Conservation (phyloP, 2,797 vertebrate genomes). For the Microchirus variegatus region DNA sequence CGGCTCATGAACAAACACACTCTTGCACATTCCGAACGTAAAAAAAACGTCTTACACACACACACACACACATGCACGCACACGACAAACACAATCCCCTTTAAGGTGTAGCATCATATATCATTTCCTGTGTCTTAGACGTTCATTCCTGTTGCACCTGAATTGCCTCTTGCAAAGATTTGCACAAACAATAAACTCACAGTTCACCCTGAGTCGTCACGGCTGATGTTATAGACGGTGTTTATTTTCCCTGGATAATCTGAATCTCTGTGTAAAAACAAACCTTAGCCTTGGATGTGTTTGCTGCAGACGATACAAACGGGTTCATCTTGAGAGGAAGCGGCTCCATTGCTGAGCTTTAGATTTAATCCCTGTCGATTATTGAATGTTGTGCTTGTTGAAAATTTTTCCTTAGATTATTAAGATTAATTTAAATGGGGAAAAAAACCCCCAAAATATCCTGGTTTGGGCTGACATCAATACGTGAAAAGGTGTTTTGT, state of each 20-base stretch:
- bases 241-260: conserved; percentile 7
- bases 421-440: background rate
- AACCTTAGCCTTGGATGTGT: background rate
- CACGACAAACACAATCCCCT: conserved; percentile 26
- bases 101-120: conserved; percentile 63
- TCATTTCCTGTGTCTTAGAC: conserved; percentile 36
- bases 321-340: background rate
- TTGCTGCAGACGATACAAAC: conserved; percentile 1
- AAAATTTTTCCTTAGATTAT: conserved; percentile 4
- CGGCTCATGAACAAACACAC: conserved; percentile 31
- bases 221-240: background rate
- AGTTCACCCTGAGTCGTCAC: conserved; percentile 41
- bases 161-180: conserved; percentile 80
- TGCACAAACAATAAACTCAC: conserved; percentile 74
- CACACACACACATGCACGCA: conserved; percentile 4
- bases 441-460: background rate
- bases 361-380: background rate
- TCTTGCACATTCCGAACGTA: conserved; percentile 35
- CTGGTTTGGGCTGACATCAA: background rate
- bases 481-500: background rate
- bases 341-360: too few relatives aligned
- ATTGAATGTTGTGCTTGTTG: background rate
- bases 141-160: conserved; percentile 64
- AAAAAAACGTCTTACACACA: conserved; percentile 16
- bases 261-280: conserved; percentile 6